Base-by-base conservation (phyloP, 1,140 invertebrate species). In the Drosophila equinoxialis region DNA sequence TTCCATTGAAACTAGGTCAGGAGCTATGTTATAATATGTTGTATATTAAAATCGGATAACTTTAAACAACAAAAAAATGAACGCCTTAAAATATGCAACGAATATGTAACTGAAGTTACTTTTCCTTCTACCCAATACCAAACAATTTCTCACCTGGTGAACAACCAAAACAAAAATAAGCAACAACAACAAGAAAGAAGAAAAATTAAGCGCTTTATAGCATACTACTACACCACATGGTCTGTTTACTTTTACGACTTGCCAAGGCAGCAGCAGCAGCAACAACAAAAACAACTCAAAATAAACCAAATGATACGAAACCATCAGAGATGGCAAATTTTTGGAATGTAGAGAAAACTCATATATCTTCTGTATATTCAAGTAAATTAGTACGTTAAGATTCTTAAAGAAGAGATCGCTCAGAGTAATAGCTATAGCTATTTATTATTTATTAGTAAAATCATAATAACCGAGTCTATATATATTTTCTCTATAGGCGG, bases 171-270 rank as follows among this genome's bases (percentile, higher is more conserved):
- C 67, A 70, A 68, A 63, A 74, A 75, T 30, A 85, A 73, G 58
- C 48, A 75, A 75, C 57, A 77, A 51, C 17, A 48, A 48, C 6
- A 48, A 51, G 20, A 51, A 23, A 51, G 10, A 23, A 20, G 17
- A 87, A 84, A 86, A 83, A 86, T 83, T 86, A 86, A 86, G 83
- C 83, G 83, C 72, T 86, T 87, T 86, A 86, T 82, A 57, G 83
- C 84, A 77, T 71, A 67, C 77, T 68, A 70, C 71, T 61, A 79
- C 72, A 86, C 75, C 82, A 85, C 78, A 86, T 86, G 79, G 75
- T 86, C 82, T 86, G 82, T 86, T 86, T 86, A 86, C 82, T 82
- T 87, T 87, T 87, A 87, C 83, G 83, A 87, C 76, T 79, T 86
- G 74, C 65, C 65, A 78, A 45, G 61, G 69, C 75, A 67, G 14